Percentiles rank a stretch among this genome's conserved stretches.
phyloP scores from a whole-genome alignment of 2,888 invertebrate genomes.

The Conus canariensis region DNA sequence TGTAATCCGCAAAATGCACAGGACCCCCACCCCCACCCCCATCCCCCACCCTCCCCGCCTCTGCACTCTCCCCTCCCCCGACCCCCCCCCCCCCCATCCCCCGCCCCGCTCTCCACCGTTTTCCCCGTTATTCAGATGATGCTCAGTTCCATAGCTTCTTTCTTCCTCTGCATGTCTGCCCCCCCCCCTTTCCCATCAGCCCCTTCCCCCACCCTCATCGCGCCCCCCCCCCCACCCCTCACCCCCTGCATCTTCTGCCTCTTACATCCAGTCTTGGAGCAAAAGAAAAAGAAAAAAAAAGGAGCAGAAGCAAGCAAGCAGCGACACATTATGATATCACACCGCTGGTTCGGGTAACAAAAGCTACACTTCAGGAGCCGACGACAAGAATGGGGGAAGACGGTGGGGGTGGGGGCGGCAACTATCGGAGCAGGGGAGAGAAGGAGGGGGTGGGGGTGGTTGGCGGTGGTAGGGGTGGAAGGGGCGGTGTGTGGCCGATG shows the following conservation, averaged over 20 bases:
- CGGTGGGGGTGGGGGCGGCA: neutral
- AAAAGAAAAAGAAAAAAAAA: neutral
- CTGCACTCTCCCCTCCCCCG: no score
- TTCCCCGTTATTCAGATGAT: no score
- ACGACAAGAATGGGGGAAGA: neutral
- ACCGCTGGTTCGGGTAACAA: slow-evolving; percentile 20
- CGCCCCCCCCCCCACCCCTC: neutral
- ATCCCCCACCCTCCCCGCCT: no score
- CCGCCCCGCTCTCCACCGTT: no score
- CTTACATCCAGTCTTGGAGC: neutral
- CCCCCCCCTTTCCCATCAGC: neutral
- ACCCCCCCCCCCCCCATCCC: no score
- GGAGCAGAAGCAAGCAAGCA: neutral
- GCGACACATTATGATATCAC: slow-evolving; percentile 27
- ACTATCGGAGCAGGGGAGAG: neutral
- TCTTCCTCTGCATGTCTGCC: neutral
- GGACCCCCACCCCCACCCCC: no score
- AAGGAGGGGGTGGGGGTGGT: neutral
- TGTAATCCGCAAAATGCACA: neutral
- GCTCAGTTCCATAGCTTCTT: no score
- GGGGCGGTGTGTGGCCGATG: slow-evolving; percentile 28
- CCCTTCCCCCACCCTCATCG: neutral
- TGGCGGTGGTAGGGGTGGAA: neutral
- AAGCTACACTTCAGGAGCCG: slow-evolving; percentile 24
- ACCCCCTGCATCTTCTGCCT: neutral